phyloP scores from a whole-genome alignment of 2,797 vertebrate genomes.

The Antrozous pallidus region DNA sequence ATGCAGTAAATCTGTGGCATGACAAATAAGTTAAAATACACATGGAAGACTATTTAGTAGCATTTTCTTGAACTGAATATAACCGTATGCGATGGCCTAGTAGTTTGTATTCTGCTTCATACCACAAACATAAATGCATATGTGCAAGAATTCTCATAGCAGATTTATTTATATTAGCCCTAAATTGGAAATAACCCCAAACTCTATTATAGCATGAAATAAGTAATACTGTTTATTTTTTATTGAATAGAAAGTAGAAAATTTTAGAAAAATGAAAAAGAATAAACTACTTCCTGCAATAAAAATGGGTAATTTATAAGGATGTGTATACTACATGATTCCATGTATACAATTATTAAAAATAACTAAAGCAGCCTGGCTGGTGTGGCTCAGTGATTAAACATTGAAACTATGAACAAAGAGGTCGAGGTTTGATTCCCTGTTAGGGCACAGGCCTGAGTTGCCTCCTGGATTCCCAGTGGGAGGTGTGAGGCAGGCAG shows the following conservation, averaged over 20 bases:
- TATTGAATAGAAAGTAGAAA: background rate
- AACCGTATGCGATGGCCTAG: background rate
- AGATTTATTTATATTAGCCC: background rate
- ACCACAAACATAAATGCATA: background rate
- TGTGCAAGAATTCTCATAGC: background rate
- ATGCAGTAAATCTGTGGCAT: background rate
- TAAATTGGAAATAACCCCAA: background rate
- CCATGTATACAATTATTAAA: background rate
- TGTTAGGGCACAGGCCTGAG: too few species aligned
- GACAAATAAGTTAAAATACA: conserved; percentile 11
- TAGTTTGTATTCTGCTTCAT: conserved; percentile 15
- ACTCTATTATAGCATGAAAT: background rate
- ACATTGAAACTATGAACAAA: too few species aligned
- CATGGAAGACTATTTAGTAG: background rate
- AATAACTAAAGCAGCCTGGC: background rate
- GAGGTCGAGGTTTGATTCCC: too few species aligned
- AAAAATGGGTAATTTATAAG: background rate
- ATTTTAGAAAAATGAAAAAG: background rate
- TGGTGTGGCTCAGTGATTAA: too few species aligned
- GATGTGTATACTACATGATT: background rate
- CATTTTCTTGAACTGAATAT: conserved; percentile 1
- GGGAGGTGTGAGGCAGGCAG: too few species aligned
- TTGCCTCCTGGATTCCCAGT: too few species aligned
- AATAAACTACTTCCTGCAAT: background rate
- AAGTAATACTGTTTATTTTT: background rate